phyloP scores from a whole-genome alignment of 2,888 invertebrate species.

The Andrena marginata region DNA sequence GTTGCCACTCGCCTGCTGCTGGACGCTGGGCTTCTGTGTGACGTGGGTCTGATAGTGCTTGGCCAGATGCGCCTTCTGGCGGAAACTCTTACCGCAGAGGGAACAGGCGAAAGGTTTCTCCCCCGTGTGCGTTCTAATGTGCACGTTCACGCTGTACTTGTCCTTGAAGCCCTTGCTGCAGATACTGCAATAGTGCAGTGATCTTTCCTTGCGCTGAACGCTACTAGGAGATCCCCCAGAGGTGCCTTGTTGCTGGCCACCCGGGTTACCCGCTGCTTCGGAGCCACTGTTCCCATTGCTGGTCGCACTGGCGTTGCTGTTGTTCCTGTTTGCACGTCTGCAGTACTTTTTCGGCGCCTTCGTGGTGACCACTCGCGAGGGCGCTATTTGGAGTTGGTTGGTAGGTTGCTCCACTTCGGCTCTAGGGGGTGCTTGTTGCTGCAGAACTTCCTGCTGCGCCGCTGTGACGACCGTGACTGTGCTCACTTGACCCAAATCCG shows the following conservation, averaged over 20 bases:
- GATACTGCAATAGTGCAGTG: conserved; percentile 96
- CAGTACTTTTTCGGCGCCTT: conserved; percentile 90
- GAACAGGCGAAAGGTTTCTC: conserved; percentile 99
- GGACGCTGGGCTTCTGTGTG: conserved; percentile 91
- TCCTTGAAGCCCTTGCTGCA: conserved; percentile 98
- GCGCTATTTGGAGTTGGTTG: conserved; percentile 85
- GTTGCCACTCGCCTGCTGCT: conserved; percentile 85
- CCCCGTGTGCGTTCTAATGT: conserved; percentile 98
- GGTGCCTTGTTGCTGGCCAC: conserved; percentile 78
- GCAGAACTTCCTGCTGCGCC: conserved; percentile 77
- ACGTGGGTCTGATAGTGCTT: conserved; percentile 97
- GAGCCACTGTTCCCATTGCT: conserved; percentile 65
- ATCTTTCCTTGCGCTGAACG: conserved; percentile 93
- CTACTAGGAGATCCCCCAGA: conserved; percentile 83
- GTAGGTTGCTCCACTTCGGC: conserved; percentile 85
- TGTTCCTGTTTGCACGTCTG: conserved; percentile 87
- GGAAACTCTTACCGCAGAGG: conserved; percentile 96
- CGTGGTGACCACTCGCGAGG: conserved; percentile 88
- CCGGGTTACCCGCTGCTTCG: conserved; percentile 45
- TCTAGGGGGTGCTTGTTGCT: conserved; percentile 79
- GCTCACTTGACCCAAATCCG: conserved; percentile 82
- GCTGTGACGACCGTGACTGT: conserved; percentile 83
- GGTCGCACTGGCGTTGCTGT: conserved; percentile 74
- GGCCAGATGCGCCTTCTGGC: conserved; percentile 96
- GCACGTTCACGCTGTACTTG: conserved; percentile 99